Conservation (phyloP, 2,888 invertebrate species). For the Campopleginae sp. region DNA sequence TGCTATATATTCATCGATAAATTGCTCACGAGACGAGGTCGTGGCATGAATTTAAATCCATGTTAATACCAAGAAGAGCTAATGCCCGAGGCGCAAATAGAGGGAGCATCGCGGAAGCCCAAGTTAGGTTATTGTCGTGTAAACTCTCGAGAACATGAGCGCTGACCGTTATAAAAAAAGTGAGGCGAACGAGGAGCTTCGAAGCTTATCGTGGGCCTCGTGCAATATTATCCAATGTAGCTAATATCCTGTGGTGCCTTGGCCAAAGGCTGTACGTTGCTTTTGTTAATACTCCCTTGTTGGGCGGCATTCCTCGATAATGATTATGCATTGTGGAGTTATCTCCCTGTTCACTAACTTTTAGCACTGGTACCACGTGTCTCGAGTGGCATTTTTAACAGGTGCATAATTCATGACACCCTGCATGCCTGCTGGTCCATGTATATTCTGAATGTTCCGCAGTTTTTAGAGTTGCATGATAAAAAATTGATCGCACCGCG, state of each 20-base stretch:
- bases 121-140: neutral
- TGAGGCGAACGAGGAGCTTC: slow-evolving; percentile 47
- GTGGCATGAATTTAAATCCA: slow-evolving; percentile 4
- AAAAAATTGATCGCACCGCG: neutral
- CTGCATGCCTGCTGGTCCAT: too few species aligned
- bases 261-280: neutral
- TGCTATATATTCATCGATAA: neutral
- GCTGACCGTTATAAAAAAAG: slow-evolving; percentile 54
- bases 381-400: slow-evolving; percentile 7
- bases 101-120: slow-evolving; percentile 7
- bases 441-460: neutral
- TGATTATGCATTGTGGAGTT: slow-evolving; percentile 34
- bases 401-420: slow-evolving; percentile 6
- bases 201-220: slow-evolving; percentile 51
- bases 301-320: slow-evolving; percentile 30
- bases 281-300: slow-evolving; percentile 7
- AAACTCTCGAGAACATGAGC: slow-evolving; percentile 12
- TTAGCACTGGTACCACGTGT: neutral
- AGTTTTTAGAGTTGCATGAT: neutral
- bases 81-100: neutral
- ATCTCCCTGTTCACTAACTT: slow-evolving; percentile 25
- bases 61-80: neutral
- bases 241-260: slow-evolving; percentile 29
- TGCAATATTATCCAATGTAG: slow-evolving; percentile 27
- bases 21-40: slow-evolving; percentile 14